Evolutionary conservation across 1,140 invertebrate genomes (phyloP).

Genomic region (Rhynchophorus ferrugineus): DNA sequence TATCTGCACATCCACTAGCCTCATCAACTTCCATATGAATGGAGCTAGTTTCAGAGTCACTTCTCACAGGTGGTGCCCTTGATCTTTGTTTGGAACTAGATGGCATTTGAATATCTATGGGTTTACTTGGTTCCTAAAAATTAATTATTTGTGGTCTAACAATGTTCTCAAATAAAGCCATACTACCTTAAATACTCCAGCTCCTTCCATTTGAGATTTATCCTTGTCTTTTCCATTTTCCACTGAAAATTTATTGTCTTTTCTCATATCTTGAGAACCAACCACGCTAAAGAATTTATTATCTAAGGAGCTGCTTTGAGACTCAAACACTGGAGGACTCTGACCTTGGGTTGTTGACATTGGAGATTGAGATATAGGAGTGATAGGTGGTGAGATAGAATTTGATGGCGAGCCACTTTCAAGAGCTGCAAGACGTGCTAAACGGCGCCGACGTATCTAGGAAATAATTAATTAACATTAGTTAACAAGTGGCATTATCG

Average conservation of each 20-base stretch:
- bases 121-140: conserved; percentile 31
- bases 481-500: too few species aligned
- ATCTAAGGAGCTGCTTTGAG: conserved; percentile 18
- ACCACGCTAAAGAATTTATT: conserved; percentile 17
- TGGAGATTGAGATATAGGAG: conserved; percentile 36
- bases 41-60: conserved; percentile 39
- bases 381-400: conserved; percentile 34
- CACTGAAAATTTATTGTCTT: conserved; percentile 6
- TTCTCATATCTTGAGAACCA: conserved; percentile 1
- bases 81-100: conserved; percentile 29
- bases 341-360: conserved; percentile 28
- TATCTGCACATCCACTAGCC: conserved; percentile 40
- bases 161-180: not conserved
- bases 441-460: conserved; percentile 59
- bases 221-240: conserved; percentile 5
- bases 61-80: conserved; percentile 29
- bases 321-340: conserved; percentile 34
- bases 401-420: conserved; percentile 39
- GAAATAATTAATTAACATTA: too few species aligned
- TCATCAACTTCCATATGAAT: conserved; percentile 54
- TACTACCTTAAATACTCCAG: conserved; percentile 31
- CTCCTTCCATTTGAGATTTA: conserved; percentile 19
- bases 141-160: not conserved
- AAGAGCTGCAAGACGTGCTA: conserved; percentile 55
- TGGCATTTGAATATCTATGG: conserved; percentile 34